Evolutionary conservation across 2,113 vertebrate genomes (phyloP).

Genomic region (Anoura caudifer): DNA sequence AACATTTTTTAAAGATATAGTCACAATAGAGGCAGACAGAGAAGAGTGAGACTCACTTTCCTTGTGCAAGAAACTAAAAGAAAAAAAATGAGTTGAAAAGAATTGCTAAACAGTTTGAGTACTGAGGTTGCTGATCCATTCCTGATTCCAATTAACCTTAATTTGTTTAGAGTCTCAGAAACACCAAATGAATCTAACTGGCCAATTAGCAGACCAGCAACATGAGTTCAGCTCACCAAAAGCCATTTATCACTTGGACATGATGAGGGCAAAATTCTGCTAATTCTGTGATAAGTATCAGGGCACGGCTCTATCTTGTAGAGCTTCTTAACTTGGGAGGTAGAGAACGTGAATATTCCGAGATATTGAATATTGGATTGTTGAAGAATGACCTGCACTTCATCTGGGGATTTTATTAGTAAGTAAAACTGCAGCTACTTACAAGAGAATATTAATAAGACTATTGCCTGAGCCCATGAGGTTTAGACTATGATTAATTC

Average conservation of each 20-base stretch:
- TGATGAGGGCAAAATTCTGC: slow-evolving; percentile 33
- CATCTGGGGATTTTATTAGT: slow-evolving; percentile 31
- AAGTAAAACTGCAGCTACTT: slow-evolving; percentile 6
- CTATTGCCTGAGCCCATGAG: not conserved
- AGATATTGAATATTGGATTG: not conserved
- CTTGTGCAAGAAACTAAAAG: slow-evolving; percentile 15
- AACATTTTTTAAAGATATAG: not conserved
- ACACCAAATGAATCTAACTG: slow-evolving; percentile 60
- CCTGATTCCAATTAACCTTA: slow-evolving; percentile 64
- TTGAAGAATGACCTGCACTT: not conserved
- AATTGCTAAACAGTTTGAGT: slow-evolving; percentile 51
- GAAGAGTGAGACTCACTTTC: not conserved
- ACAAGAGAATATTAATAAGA: slow-evolving; percentile 38
- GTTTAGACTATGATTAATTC: slow-evolving; percentile 56
- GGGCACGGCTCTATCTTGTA: not conserved
- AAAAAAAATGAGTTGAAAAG: slow-evolving; percentile 36
- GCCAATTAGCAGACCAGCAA: slow-evolving; percentile 40
- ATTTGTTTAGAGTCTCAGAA: slow-evolving; percentile 43
- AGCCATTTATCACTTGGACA: slow-evolving; percentile 50
- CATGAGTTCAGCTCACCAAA: slow-evolving; percentile 61
- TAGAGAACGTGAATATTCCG: not conserved
- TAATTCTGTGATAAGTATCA: slow-evolving; percentile 46
- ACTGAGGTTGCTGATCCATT: slow-evolving; percentile 45
- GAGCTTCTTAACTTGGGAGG: not conserved
- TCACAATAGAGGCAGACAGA: not conserved